Base-by-base conservation (phyloP, 2,113 vertebrate genomes). In the Carassius gibelio region DNA sequence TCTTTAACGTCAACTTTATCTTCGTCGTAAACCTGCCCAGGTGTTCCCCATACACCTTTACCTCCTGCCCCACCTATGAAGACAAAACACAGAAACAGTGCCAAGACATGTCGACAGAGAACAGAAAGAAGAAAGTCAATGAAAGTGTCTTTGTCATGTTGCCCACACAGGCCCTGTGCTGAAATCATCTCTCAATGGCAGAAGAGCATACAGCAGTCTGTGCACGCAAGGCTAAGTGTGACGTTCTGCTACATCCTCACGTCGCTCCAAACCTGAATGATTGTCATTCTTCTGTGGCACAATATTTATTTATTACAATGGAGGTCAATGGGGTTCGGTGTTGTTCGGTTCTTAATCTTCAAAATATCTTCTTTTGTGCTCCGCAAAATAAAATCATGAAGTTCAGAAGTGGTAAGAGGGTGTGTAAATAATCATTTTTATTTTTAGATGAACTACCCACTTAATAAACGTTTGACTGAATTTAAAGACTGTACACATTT, bases 41-140 rank as follows among this genome's bases (percentile, higher is more conserved):
- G 98, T 68, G 96, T 93, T 72, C 98, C 98, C 98, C 98, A 99
- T 62, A 99, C 98, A 89, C 98, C 98, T 94, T 99, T 99, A 84
- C 98, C 98, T 89, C 98, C 98, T 71, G 97, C 97, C 75, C 98
- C 98, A 93, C 98, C 98, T 99, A 88, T 9, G 81, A 21, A 26
- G 13, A 9, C 26, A 9, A 38, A 61, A 50, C 8, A 81, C 76
- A 62, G 42, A 86, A 55, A 23, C 3, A 48, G 15, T 30, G 30
- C 30, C 30, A 34, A 19, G 52, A 59, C 1, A 34, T 59, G 17
- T 34, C 2, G 19, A 55, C 15, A 55, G 7, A 17, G 48, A 55
- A 34, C 2, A 15, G 15, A 19, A 21, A 19, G 15, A 30, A 76
- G 50, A 76, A 76, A 6, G 76, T 38, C 10, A 34, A 19, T 36